Evolutionary conservation across 92 coral and sea anemone species (phyloP).

Genomic region (Parazoanthus swiftii): DNA sequence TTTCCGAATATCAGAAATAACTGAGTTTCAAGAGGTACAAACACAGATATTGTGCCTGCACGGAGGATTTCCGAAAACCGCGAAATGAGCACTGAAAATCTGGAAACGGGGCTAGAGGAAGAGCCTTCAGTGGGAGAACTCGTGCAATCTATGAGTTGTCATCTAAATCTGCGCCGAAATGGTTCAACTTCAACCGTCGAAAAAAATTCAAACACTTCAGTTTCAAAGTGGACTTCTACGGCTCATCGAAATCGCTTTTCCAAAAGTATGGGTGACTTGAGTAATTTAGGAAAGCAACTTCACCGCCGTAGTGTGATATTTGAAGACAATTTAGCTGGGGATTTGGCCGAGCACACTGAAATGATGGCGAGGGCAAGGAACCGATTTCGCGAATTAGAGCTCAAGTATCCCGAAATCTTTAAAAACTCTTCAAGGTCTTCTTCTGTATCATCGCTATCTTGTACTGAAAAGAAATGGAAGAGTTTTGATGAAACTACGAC

Average conservation of each 20-base stretch:
- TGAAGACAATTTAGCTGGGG: conserved; percentile 80
- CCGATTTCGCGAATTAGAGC: conserved; percentile 83
- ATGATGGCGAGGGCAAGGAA: conserved; percentile 83
- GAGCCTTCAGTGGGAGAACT: conserved; percentile 15
- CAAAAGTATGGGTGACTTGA: conserved; percentile 86
- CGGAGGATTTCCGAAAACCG: conserved; percentile 21
- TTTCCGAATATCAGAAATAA: conserved; percentile 30
- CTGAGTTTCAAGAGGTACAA: conserved; percentile 1
- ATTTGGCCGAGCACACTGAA: conserved; percentile 76
- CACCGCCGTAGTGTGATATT: conserved; percentile 71
- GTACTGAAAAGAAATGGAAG: conserved; percentile 20
- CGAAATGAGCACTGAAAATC: conserved; percentile 16
- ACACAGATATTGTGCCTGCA: neutral
- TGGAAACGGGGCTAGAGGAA: neutral
- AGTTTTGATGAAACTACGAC: neutral
- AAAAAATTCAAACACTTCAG: conserved; percentile 1
- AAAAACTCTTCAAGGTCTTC: conserved; percentile 63
- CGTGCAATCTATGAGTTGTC: conserved; percentile 26
- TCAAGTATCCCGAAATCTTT: conserved; percentile 88
- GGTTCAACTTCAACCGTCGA: conserved; percentile 8
- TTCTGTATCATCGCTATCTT: conserved; percentile 57
- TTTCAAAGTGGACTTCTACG: conserved; percentile 15
- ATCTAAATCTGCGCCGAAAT: conserved; percentile 12
- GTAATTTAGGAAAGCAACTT: conserved; percentile 43
- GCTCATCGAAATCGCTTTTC: conserved; percentile 74